These are phyloP conservation scores for Pollimyrus isidori DNA, from an alignment of 2,113 vertebrate genomes.

Conservation along the genomic window DNA sequence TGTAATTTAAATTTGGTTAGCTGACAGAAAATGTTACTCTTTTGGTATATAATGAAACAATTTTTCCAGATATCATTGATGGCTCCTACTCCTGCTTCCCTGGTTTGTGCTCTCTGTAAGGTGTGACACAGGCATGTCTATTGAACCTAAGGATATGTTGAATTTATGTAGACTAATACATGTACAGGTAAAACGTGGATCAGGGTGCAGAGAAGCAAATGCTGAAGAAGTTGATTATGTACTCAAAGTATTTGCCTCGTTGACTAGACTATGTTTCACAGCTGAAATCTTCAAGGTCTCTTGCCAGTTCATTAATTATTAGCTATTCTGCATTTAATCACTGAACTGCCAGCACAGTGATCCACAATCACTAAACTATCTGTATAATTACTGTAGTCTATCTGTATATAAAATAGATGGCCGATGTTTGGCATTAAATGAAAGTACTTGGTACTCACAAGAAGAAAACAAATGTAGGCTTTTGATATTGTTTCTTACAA, in stretches of 20 bases:
- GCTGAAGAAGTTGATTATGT: neutral
- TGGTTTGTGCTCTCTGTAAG: too few relatives aligned
- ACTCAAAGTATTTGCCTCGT: neutral
- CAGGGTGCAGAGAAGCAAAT: neutral
- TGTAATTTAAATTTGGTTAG: neutral
- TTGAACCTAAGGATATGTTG: neutral
- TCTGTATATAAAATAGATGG: neutral
- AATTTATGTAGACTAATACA: neutral
- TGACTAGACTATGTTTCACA: neutral
- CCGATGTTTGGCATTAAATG: neutral
- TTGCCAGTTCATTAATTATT: neutral
- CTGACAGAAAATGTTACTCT: neutral
- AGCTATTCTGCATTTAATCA: neutral
- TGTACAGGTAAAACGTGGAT: neutral
- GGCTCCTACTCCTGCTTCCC: too few relatives aligned
- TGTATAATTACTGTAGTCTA: neutral
- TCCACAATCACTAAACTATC: neutral
- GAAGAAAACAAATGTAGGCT: neutral
- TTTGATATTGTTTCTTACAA: neutral
- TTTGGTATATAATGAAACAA: neutral
- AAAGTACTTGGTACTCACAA: neutral
- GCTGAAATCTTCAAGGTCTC: neutral
- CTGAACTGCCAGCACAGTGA: neutral
- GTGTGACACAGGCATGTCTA: neutral
- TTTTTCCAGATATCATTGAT: neutral